Evolutionary conservation across 2,113 vertebrate genomes (phyloP).

Genomic region (Urocitellus parryii): DNA sequence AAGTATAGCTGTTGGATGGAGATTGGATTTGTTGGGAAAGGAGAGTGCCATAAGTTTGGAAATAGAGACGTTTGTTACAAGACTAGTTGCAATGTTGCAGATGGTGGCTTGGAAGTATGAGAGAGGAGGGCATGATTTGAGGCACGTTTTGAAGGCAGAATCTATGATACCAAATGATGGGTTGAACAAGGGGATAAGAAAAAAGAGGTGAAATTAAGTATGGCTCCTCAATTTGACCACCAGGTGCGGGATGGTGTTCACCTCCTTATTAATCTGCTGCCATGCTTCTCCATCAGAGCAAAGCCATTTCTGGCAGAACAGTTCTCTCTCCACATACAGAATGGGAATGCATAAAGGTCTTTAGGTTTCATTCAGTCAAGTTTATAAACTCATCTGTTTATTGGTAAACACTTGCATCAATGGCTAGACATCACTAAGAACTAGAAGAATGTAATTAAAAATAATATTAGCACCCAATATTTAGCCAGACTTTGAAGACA

Average conservation of each 20-base stretch:
- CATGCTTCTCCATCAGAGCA: not conserved
- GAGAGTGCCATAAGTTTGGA: not conserved
- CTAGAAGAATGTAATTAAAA: conserved; percentile 1
- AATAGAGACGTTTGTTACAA: not conserved
- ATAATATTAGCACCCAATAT: not conserved
- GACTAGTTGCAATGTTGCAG: not conserved
- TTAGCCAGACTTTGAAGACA: not conserved
- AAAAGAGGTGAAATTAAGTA: not conserved
- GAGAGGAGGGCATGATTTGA: too few relatives aligned
- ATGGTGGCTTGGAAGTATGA: not conserved
- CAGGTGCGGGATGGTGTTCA: not conserved
- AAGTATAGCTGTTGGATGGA: not conserved
- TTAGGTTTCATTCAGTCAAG: not conserved
- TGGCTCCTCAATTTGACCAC: not conserved
- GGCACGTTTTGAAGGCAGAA: not conserved
- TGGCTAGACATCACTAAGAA: not conserved
- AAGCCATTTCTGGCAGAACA: not conserved
- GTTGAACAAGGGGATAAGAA: not conserved
- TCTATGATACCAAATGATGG: not conserved
- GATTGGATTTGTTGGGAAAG: not conserved
- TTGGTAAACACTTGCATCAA: not conserved
- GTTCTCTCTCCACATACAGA: not conserved
- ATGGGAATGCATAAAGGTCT: not conserved
- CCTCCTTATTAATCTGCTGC: not conserved
- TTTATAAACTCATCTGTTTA: not conserved